Evolutionary conservation across 1,140 invertebrate species (phyloP).

Genomic region (Riptortus pedestris): DNA sequence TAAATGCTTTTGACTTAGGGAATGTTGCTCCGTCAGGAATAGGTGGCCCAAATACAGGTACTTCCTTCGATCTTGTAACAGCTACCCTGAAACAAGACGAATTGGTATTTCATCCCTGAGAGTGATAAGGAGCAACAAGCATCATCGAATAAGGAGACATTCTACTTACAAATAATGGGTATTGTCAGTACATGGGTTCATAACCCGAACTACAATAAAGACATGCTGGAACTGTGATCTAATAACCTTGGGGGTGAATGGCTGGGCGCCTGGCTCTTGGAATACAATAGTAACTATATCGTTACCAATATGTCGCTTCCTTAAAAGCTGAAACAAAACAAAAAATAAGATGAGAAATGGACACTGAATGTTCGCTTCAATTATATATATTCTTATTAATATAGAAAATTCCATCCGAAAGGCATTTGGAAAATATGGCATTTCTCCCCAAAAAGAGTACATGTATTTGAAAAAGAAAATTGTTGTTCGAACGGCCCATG

Average conservation of each 20-base stretch:
- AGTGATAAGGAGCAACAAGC: too few relatives aligned
- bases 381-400: too few relatives aligned
- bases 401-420: too few relatives aligned
- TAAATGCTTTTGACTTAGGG: constrained; percentile 78
- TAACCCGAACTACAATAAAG: constrained; percentile 84
- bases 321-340: constrained; percentile 50
- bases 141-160: too few relatives aligned
- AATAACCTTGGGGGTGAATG: constrained; percentile 86
- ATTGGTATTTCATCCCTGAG: too few relatives aligned
- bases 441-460: too few relatives aligned
- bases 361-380: neutral
- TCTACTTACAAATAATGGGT: constrained; percentile 64
- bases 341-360: neutral
- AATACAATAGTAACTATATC: constrained; percentile 95
- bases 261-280: constrained; percentile 87
- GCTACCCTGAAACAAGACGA: constrained; percentile 54
- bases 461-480: too few relatives aligned
- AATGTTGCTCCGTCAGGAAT: constrained; percentile 75
- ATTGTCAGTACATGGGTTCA: constrained; percentile 84
- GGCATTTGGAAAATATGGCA: too few relatives aligned
- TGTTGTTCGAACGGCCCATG: too few relatives aligned
- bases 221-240: constrained; percentile 95
- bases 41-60: constrained; percentile 89
- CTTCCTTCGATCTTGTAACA: constrained; percentile 87
- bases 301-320: constrained; percentile 88